Percentiles rank a stretch among this genome's conserved stretches.
These are phyloP conservation scores for Podarcis siculus DNA, from an alignment of 2,797 vertebrate genomes.

Conservation along the genomic window DNA sequence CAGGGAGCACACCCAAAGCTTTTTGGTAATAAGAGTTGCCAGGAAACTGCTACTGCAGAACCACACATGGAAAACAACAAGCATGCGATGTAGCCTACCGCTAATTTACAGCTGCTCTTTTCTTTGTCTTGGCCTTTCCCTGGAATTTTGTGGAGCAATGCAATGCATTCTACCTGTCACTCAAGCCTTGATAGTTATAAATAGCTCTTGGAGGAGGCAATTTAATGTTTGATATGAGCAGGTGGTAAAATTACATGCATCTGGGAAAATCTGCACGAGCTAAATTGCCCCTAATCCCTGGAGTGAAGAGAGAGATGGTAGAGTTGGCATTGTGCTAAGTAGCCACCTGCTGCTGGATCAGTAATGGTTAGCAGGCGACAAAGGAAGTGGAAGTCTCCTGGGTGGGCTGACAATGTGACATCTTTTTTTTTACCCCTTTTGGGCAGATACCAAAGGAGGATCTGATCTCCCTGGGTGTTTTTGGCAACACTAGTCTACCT, in stretches of 20 bases:
- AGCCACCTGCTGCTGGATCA: slow-evolving; percentile 11
- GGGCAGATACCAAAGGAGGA: not conserved
- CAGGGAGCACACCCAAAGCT: not conserved
- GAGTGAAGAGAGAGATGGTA: not conserved
- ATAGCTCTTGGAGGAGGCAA: slow-evolving; percentile 59
- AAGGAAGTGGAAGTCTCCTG: not conserved
- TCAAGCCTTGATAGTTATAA: slow-evolving; percentile 56
- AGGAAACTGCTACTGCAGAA: not conserved
- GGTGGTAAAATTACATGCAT: slow-evolving; percentile 61
- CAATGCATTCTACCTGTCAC: slow-evolving; percentile 50
- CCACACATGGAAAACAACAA: not conserved
- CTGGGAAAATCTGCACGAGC: slow-evolving; percentile 43
- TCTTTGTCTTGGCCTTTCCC: slow-evolving; percentile 25
- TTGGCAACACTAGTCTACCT: not conserved
- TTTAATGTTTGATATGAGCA: slow-evolving; percentile 62
- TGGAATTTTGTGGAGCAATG: slow-evolving; percentile 31
- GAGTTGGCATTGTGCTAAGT: not conserved
- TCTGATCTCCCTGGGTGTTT: not conserved
- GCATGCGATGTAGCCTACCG: not conserved
- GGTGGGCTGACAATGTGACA: not conserved
- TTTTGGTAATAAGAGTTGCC: not conserved
- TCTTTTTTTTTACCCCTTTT: not conserved
- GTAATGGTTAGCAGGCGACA: slow-evolving; percentile 10
- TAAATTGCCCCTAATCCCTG: slow-evolving; percentile 31
- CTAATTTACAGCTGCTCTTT: not conserved